Percentiles rank a stretch among this genome's conserved stretches.
phyloP scores from a whole-genome alignment of 2,888 invertebrate genomes.

The Athalia rosae region DNA sequence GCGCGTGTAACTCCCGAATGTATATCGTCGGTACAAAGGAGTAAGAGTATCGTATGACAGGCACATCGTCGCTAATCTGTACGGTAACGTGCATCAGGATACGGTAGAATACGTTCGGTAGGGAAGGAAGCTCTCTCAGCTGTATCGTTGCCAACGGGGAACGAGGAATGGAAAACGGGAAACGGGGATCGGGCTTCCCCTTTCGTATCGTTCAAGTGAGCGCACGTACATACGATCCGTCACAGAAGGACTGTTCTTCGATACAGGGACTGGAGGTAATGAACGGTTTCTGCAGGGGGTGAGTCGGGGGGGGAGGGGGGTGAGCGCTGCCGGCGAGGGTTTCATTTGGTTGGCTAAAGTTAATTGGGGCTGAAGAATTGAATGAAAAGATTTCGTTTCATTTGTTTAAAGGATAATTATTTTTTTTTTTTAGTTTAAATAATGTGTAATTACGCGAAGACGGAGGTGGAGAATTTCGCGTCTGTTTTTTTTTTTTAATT shows the following conservation, averaged over 20 bases:
- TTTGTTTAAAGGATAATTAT: background rate
- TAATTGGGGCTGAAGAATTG: background rate
- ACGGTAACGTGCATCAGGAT: background rate
- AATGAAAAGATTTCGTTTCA: background rate
- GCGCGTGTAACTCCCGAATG: background rate
- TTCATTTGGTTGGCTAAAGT: background rate
- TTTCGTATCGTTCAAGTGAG: constrained; percentile 34
- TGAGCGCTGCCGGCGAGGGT: background rate
- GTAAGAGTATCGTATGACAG: background rate
- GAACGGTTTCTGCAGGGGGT: constrained; percentile 21
- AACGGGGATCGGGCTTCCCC: background rate
- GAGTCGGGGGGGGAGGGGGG: constrained; percentile 7
- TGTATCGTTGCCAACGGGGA: constrained; percentile 30
- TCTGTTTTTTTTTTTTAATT: too few species aligned
- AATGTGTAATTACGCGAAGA: too few species aligned
- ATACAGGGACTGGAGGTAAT: constrained; percentile 18
- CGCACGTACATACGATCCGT: constrained; percentile 26
- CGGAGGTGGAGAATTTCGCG: too few species aligned
- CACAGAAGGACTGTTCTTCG: constrained; percentile 24
- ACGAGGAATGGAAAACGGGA: too few species aligned
- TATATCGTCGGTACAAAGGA: background rate
- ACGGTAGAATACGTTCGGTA: constrained; percentile 30
- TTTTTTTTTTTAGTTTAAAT: too few species aligned
- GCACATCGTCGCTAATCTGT: constrained; percentile 8
- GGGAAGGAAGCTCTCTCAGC: constrained; percentile 14